Evolutionary conservation across 2,113 vertebrate genomes (phyloP).

Genomic region (Ammodytes dubius): DNA sequence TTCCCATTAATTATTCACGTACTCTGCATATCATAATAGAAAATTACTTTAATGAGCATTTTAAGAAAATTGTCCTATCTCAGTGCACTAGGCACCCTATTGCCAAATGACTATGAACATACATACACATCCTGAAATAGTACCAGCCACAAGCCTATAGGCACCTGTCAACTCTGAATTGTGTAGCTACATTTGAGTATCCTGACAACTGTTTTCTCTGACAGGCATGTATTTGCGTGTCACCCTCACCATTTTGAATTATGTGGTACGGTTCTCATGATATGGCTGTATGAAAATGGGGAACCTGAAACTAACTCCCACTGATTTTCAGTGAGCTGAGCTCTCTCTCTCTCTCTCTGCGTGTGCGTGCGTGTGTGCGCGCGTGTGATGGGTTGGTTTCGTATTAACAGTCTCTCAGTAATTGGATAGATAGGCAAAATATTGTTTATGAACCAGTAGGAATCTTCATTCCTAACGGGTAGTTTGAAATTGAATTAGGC

Average conservation of each 20-base stretch:
- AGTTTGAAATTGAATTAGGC: background rate
- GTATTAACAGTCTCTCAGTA: background rate
- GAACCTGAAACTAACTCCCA: slow-evolving; percentile 15
- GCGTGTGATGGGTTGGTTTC: slow-evolving; percentile 2
- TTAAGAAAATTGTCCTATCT: background rate
- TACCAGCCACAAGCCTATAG: background rate
- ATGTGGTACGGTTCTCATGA: background rate
- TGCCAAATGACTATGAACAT: background rate
- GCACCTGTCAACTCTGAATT: background rate
- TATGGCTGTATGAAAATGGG: background rate
- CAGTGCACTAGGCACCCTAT: background rate
- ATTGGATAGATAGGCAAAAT: no score
- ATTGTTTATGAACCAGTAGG: no score
- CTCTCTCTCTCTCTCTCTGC: no score
- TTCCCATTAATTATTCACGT: slow-evolving; percentile 50
- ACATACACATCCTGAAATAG: background rate
- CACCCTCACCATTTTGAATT: background rate
- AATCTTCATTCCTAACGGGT: background rate
- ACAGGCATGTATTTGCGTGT: no score
- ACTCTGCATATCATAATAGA: background rate
- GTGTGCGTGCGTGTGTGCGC: no score
- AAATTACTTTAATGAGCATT: slow-evolving; percentile 8
- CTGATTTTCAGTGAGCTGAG: background rate
- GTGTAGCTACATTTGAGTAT: background rate
- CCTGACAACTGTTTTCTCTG: background rate